A percentile compares a stretch with the other conserved stretches of the same genome.
Conservation (phyloP, 2,888 invertebrate species). For the Dyspetes luteomarginatus region DNA sequence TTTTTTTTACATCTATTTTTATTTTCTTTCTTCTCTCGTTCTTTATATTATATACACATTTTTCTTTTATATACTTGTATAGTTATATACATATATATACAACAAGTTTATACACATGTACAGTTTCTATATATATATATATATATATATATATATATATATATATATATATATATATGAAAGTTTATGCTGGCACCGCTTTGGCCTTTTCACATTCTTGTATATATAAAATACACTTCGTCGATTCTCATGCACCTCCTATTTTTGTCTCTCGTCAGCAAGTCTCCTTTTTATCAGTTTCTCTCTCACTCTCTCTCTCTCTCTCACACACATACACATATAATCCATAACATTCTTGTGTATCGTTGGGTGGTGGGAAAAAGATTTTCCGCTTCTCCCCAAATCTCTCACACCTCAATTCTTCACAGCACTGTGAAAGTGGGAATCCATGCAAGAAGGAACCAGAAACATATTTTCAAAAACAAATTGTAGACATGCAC, state of each 20-base stretch:
- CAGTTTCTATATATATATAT: background rate
- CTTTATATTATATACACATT: too few relatives aligned
- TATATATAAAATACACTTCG: background rate
- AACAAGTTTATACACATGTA: background rate
- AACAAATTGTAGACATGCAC: conserved; percentile 32
- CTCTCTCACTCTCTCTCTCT: conserved; percentile 18
- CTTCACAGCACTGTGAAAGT: background rate
- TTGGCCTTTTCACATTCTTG: conserved; percentile 20
- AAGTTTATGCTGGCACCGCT: background rate
- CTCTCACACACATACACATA: background rate
- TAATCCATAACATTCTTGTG: conserved; percentile 16
- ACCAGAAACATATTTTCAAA: conserved; percentile 7
- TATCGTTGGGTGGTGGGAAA: conserved; percentile 26
- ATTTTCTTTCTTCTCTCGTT: conserved; percentile 21
- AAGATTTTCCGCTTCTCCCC: conserved; percentile 36
- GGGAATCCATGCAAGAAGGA: background rate
- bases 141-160: too few relatives aligned
- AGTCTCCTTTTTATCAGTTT: background rate
- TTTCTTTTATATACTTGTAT: background rate
- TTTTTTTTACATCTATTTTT: conserved; percentile 23
- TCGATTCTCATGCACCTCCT: conserved; percentile 7
- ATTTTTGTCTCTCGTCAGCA: conserved; percentile 3
- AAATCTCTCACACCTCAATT: conserved; percentile 21
- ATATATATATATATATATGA: too few relatives aligned
- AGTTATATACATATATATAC: background rate